Evolutionary conservation across 1,140 invertebrate genomes (phyloP).

Genomic region (Drosophila sulfurigaster): DNA sequence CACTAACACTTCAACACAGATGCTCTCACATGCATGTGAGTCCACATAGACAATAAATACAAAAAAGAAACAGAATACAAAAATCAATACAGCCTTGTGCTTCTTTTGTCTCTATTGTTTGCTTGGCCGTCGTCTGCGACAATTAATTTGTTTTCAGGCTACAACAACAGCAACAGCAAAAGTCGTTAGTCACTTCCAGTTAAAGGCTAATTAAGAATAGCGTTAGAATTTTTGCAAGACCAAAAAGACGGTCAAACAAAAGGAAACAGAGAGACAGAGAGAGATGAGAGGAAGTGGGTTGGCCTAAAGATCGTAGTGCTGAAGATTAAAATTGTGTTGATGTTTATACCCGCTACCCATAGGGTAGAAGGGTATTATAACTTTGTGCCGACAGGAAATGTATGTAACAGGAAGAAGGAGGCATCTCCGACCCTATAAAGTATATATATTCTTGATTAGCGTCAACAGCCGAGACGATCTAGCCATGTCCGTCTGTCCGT

Average conservation of each 20-base stretch:
- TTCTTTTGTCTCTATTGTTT: slow-evolving; percentile 54
- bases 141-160: slow-evolving; percentile 71
- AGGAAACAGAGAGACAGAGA: neutral
- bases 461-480: too few relatives aligned
- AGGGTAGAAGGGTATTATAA: too few relatives aligned
- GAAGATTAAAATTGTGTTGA: slow-evolving; percentile 25
- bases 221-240: slow-evolving; percentile 75
- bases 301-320: slow-evolving; percentile 9
- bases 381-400: too few relatives aligned
- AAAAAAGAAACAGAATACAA: slow-evolving; percentile 18
- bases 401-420: too few relatives aligned
- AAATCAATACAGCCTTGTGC: slow-evolving; percentile 73
- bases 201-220: slow-evolving; percentile 78
- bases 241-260: neutral
- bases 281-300: slow-evolving; percentile 13
- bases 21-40: neutral
- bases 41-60: slow-evolving; percentile 25
- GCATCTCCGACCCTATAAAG: too few relatives aligned
- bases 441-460: too few relatives aligned
- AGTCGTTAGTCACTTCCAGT: slow-evolving; percentile 81
- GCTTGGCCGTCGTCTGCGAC: slow-evolving; percentile 58
- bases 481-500: too few relatives aligned
- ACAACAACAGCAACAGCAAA: slow-evolving; percentile 57
- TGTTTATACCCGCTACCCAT: too few relatives aligned
- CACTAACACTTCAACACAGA: neutral